Base-by-base conservation (phyloP, 2,888 invertebrate genomes). In the Synanthedon formicaeformis region DNA sequence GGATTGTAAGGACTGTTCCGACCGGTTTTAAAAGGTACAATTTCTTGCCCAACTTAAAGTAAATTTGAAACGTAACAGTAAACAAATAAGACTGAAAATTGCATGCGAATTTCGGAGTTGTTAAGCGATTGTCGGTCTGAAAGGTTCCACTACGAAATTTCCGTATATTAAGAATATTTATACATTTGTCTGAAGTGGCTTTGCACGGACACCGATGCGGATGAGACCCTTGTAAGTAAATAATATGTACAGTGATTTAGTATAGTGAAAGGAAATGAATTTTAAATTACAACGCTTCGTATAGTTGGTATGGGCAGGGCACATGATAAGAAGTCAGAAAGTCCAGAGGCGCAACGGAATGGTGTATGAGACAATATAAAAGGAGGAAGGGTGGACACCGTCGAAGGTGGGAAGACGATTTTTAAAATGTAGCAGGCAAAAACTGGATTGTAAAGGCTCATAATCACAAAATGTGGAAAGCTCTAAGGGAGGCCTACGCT, bases 131-230 rank as follows among this genome's bases (percentile, higher is more conserved):
- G 40, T 50, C 18, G 49, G 11, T 50, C 54, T 45, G 10, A 50
- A 51, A 55, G 40, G 54, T 61, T 57, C 58, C n/a, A 61, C 60
- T 65, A 63, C 63, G 67, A 80, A 79, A 81, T 79, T 80, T 82
- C 76, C 72, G 78, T 85, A 81, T 81, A 84, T 84, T 83, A 80
- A 75, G 81, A 81, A 82, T 82, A 83, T 84, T 85, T 85, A 83
- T 84, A 84, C 80, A 81, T 81, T 83, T 74, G 81, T 83, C 75
- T 73, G 72, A 65, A 71, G 71, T 65, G 64, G 65, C 63, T 72
- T 64, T 63, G 62, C 63, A 71, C 68, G 78, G 73, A 76, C 74
- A 75, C 70, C 71, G 65, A 65, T 72, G 67, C 73, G 81, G 82
- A 83, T 81, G 81, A 81, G 76, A 75, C 71, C 69, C 66, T 55